Percentiles rank a stretch among this genome's conserved stretches.
Conservation (phyloP, 2,888 invertebrate species). For the Fissipunctia ypsillon region DNA sequence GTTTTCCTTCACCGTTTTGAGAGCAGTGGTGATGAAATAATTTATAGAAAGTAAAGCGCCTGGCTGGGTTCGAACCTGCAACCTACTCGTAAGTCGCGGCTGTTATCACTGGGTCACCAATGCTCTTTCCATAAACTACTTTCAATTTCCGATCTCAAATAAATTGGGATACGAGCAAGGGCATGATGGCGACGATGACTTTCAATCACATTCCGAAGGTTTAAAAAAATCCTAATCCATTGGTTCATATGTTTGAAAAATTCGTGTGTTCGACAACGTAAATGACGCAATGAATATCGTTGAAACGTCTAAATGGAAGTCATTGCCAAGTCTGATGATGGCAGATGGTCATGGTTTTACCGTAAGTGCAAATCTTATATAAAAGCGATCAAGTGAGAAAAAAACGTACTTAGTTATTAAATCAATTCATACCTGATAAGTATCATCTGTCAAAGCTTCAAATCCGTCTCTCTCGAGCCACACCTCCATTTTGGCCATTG, state of each 20-base stretch:
- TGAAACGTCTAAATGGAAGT: neutral
- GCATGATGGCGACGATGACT: neutral
- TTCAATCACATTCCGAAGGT: neutral
- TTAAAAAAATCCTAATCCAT: neutral
- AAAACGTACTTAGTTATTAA: neutral
- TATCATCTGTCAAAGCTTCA: neutral
- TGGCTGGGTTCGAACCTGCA: no score
- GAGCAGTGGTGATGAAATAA: no score
- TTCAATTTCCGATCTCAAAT: neutral
- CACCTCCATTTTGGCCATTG: constrained; percentile 73
- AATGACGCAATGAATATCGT: neutral
- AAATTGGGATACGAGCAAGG: neutral
- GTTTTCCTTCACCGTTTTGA: no score
- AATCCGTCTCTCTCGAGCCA: constrained; percentile 75
- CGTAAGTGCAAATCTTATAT: neutral
- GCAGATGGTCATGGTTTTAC: neutral
- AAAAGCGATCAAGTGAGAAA: neutral
- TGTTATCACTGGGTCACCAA: no score
- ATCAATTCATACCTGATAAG: constrained; percentile 11
- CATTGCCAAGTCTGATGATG: neutral
- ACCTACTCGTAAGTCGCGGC: no score
- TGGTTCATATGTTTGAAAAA: neutral
- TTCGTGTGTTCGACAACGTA: neutral
- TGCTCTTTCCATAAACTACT: no score
- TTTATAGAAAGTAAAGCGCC: no score